A percentile compares a stretch with the other conserved stretches of the same genome.
phyloP scores from a whole-genome alignment of 1,140 invertebrate species.

The Mesaphorura yosii region DNA sequence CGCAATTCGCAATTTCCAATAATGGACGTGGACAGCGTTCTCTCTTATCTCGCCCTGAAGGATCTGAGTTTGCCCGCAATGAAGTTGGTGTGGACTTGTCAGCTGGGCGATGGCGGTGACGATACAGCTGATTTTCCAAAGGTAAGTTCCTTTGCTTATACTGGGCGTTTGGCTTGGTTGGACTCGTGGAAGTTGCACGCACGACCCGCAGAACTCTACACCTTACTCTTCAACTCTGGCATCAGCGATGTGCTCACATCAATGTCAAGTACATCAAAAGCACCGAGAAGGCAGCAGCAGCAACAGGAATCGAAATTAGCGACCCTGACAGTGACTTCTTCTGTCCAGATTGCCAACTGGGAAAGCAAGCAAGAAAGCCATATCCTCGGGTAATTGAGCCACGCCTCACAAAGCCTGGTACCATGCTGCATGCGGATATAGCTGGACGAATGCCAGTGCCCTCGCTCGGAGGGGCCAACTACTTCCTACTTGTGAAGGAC shows the following conservation, averaged over 20 bases:
- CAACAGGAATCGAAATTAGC: slow-evolving; percentile 2
- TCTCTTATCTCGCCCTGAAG: slow-evolving; percentile 8
- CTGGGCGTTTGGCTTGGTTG: background rate
- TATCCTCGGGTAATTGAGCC: slow-evolving; percentile 8
- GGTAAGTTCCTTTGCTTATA: background rate
- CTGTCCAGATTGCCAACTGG: slow-evolving; percentile 7
- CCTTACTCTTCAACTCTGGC: slow-evolving; percentile 23
- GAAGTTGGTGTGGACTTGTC: slow-evolving; percentile 23
- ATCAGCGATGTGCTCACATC: slow-evolving; percentile 4
- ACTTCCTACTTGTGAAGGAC: slow-evolving; percentile 40
- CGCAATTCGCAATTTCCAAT: no score
- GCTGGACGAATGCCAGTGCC: slow-evolving; percentile 37
- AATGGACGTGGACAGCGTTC: slow-evolving; percentile 21
- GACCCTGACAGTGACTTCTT: background rate
- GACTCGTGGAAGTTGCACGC: background rate
- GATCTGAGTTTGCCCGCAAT: slow-evolving; percentile 15
- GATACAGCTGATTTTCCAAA: slow-evolving; percentile 10
- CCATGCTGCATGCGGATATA: slow-evolving; percentile 37
- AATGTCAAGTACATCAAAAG: slow-evolving; percentile 8
- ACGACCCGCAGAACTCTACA: slow-evolving; percentile 13
- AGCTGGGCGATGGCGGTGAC: slow-evolving; percentile 3
- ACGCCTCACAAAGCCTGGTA: slow-evolving; percentile 29
- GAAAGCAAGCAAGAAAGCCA: slow-evolving; percentile 13
- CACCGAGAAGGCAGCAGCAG: background rate
- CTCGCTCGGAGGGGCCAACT: slow-evolving; percentile 34